Evolutionary conservation across 2,797 vertebrate species (phyloP).

Genomic region (Lithobates sylvaticus): DNA sequence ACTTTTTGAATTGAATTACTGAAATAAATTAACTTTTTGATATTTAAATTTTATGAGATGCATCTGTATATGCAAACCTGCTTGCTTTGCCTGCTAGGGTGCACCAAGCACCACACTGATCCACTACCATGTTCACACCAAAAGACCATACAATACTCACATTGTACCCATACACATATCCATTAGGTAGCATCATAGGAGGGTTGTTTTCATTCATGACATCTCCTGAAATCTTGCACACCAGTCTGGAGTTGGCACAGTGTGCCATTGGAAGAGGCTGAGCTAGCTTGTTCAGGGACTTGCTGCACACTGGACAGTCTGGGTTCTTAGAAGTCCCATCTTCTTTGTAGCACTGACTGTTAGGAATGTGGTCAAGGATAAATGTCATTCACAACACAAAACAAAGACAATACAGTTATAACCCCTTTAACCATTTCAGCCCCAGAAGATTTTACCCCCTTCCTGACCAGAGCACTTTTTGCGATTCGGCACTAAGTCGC

Average conservation of each 20-base stretch:
- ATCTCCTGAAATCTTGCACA: slow-evolving; percentile 98
- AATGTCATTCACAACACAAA: background rate
- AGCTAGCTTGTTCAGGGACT: slow-evolving; percentile 97
- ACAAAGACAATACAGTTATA: background rate
- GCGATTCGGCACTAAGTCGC: too few species aligned
- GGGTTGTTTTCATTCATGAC: slow-evolving; percentile 99
- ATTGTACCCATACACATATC: slow-evolving; percentile 98
- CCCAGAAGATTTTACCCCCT: too few species aligned
- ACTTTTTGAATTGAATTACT: too few species aligned
- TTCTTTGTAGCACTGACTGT: slow-evolving; percentile 99
- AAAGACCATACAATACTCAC: slow-evolving; percentile 79
- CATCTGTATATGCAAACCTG: too few species aligned
- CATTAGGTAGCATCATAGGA: slow-evolving; percentile 99
- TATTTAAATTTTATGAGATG: too few species aligned
- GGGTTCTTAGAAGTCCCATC: slow-evolving; percentile 97
- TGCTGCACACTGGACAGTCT: slow-evolving; percentile 98
- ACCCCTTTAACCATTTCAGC: too few species aligned
- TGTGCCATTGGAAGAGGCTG: slow-evolving; percentile 98
- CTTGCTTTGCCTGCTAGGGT: too few species aligned
- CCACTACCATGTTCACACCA: background rate
- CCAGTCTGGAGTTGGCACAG: slow-evolving; percentile 97
- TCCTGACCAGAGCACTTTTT: too few species aligned
- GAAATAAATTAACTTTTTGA: too few species aligned
- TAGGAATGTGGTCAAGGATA: slow-evolving; percentile 75
- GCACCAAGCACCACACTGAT: background rate